Percentiles rank a stretch among this genome's conserved stretches.
Conservation (phyloP, 2,797 vertebrate genomes). For the Sebastes oblongus region DNA sequence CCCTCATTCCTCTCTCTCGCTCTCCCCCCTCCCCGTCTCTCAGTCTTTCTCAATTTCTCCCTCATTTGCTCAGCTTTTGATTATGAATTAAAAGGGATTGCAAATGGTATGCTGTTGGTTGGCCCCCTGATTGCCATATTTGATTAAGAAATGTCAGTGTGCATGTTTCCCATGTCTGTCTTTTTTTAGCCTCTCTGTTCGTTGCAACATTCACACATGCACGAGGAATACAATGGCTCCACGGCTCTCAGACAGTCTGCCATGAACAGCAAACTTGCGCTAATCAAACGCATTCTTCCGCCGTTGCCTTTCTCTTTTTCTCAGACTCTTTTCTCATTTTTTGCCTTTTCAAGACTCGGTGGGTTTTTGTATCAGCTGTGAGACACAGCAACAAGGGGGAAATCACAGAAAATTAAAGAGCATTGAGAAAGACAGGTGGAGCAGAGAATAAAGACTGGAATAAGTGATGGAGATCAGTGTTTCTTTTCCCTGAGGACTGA, state of each 20-base stretch:
- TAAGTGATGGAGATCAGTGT: constrained; percentile 23
- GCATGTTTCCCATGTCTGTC: constrained; percentile 85
- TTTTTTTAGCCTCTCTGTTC: constrained; percentile 64
- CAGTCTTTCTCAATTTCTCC: constrained; percentile 73
- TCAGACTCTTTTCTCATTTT: constrained; percentile 63
- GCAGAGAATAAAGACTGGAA: constrained; percentile 34
- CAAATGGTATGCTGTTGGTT: constrained; percentile 95
- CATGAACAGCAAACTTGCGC: constrained; percentile 73
- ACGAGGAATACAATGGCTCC: constrained; percentile 80
- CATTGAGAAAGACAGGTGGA: constrained; percentile 79
- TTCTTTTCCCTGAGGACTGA: not conserved
- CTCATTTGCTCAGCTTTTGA: constrained; percentile 92
- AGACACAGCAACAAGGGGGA: constrained; percentile 79
- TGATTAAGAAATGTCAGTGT: constrained; percentile 99
- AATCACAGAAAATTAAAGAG: constrained; percentile 84
- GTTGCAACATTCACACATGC: constrained; percentile 70
- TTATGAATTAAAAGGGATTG: constrained; percentile 96
- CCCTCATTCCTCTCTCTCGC: constrained; percentile 74
- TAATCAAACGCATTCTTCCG: constrained; percentile 87
- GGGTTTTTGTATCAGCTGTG: constrained; percentile 73
- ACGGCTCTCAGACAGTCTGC: constrained; percentile 66
- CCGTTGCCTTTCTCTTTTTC: constrained; percentile 57
- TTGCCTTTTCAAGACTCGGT: constrained; percentile 67
- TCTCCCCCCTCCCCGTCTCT: constrained; percentile 8
- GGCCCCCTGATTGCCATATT: constrained; percentile 98